These are phyloP conservation scores for Cybosia mesomella DNA, from an alignment of 2,888 invertebrate genomes.

Conservation along the genomic window DNA sequence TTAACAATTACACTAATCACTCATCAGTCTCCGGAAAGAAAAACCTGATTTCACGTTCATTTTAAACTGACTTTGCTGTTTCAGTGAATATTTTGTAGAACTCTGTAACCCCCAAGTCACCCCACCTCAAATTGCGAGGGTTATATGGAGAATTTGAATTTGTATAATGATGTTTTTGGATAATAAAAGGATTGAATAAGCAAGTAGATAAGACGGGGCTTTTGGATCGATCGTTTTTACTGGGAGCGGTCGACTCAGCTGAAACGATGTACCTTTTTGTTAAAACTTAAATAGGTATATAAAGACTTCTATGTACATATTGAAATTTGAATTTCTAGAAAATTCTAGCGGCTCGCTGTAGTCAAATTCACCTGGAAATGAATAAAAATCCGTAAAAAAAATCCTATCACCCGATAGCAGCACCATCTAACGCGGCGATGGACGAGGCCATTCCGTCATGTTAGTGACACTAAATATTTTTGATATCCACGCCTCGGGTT, in stretches of 20 bases:
- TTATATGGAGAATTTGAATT: conserved; percentile 57
- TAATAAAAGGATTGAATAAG: conserved; percentile 62
- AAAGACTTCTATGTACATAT: neutral
- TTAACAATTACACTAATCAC: neutral
- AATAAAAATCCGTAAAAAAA: too few species aligned
- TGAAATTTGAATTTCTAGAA: neutral
- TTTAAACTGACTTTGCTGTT: conserved; percentile 45
- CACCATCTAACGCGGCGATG: too few species aligned
- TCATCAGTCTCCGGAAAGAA: conserved; percentile 8
- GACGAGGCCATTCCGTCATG: neutral
- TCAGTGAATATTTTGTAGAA: conserved; percentile 37
- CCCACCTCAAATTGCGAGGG: conserved; percentile 52
- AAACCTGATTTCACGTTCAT: conserved; percentile 34
- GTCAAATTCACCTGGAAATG: too few species aligned
- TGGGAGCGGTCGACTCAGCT: neutral
- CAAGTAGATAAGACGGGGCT: conserved; percentile 53
- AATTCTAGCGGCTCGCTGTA: too few species aligned
- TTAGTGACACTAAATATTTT: conserved; percentile 38
- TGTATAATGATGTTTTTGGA: conserved; percentile 61
- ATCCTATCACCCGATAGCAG: too few species aligned
- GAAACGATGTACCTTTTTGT: conserved; percentile 1
- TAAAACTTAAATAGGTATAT: neutral
- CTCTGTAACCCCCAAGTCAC: conserved; percentile 39
- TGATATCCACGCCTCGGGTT: neutral
- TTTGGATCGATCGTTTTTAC: conserved; percentile 37